A percentile compares a stretch with the other conserved stretches of the same genome.
phyloP scores from a whole-genome alignment of 2,888 invertebrate genomes.

The Pyrochroa serraticornis region DNA sequence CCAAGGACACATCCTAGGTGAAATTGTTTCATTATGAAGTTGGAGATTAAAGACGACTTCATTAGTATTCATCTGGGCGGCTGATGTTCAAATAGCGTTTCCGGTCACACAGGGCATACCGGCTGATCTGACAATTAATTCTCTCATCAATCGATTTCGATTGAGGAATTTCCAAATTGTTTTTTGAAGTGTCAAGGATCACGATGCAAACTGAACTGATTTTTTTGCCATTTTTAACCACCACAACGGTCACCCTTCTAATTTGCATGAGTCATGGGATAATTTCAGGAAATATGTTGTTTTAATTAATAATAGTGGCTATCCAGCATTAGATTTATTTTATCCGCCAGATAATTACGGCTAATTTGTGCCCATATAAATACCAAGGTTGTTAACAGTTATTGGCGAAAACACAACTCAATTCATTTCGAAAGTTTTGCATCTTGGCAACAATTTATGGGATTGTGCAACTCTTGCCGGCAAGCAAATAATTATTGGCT shows the following conservation, averaged over 20 bases:
- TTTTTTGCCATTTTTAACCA: too few relatives aligned
- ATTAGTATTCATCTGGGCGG: constrained; percentile 37
- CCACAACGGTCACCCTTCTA: too few relatives aligned
- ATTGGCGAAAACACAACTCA: not conserved
- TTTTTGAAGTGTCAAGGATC: too few relatives aligned
- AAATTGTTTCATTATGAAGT: constrained; percentile 33
- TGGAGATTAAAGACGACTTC: constrained; percentile 33
- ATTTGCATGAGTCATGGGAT: too few relatives aligned
- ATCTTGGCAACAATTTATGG: constrained; percentile 2
- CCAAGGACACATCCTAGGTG: constrained; percentile 32
- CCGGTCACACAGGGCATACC: constrained; percentile 30
- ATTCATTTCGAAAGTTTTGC: constrained; percentile 16
- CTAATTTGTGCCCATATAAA: constrained; percentile 17
- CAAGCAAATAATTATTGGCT: too few relatives aligned
- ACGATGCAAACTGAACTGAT: too few relatives aligned
- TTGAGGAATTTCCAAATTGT: constrained; percentile 11
- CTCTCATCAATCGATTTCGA: constrained; percentile 5
- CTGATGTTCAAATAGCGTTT: constrained; percentile 38
- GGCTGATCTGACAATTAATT: constrained; percentile 29
- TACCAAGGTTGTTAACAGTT: constrained; percentile 11
- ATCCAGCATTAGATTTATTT: not conserved
- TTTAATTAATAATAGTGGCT: too few relatives aligned
- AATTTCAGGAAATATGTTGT: too few relatives aligned
- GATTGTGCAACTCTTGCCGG: not conserved
- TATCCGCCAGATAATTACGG: constrained; percentile 13